Base-by-base conservation (phyloP, 2,113 vertebrate genomes). In the Passer domesticus region DNA sequence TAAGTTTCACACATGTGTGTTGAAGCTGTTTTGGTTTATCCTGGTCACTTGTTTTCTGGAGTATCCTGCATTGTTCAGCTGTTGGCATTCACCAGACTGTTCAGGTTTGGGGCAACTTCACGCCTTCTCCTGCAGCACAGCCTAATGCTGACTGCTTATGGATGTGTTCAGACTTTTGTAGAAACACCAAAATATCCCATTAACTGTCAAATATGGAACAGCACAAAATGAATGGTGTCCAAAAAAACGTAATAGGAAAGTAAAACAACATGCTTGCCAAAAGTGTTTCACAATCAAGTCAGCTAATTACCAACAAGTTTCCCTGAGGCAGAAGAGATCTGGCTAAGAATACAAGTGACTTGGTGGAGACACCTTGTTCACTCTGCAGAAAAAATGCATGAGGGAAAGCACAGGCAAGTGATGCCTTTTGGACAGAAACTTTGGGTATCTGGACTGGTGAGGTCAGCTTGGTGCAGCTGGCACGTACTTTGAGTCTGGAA, bases 401-500 rank as follows among this genome's bases (percentile, higher is more conserved):
- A 74, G 7, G 23, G 44, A 79, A 90, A 85, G 77, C 35, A 59
- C 46, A 28, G 2, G 24, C 46, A 50, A 49, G 49, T 53, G 53
- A 33, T 10, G 7, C 21, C 67, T n/a, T 92, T 79, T 44, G 33
- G 41, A 52, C 59, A 95, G 94, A 94, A 94, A 92, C 80, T 86
- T 93, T 33, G 5, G 10, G 9, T 74, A 10, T 92, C 88, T 56
- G n/a, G 66, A 46, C 47, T 13, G 56, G 43, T 88, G 70, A 63
- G 56, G 82, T 77, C 94, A 78, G 23, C 90, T 90, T 82, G 79
- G 74, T 83, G 81, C 14, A 43, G 56, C 73, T 96, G 94, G 73
- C 86, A 76, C 1, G 0, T 55, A 15, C 25, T 64, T 24, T 81
- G 82, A 89, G 62, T 91, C 82, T 87, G 84, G 79, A 67, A 25